Percentiles rank a stretch among this genome's conserved stretches.
phyloP scores from a whole-genome alignment of 1,140 invertebrate species.

The Zaprionus ornatus region DNA sequence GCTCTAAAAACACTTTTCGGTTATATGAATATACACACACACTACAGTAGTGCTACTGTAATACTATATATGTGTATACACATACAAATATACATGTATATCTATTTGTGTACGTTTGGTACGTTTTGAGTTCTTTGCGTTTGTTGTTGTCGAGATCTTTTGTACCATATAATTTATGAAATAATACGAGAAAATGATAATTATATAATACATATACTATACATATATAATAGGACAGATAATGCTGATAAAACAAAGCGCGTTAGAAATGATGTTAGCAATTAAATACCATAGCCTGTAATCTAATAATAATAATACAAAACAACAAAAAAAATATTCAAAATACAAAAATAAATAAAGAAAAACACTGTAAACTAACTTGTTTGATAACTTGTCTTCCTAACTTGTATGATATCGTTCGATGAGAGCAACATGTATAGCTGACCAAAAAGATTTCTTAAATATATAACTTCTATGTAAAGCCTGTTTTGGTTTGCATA shows the following conservation, averaged over 20 bases:
- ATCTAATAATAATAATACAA: slow-evolving; percentile 54
- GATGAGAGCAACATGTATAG: too few species aligned
- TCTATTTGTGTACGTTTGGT: background rate
- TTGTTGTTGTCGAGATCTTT: slow-evolving; percentile 40
- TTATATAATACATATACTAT: slow-evolving; percentile 31
- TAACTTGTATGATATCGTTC: background rate
- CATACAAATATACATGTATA: slow-evolving; percentile 2
- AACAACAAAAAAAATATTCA: slow-evolving; percentile 66
- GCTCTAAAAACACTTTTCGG: slow-evolving; percentile 70
- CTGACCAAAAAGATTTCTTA: too few species aligned
- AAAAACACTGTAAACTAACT: background rate
- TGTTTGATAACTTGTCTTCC: background rate
- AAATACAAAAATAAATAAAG: slow-evolving; percentile 25
- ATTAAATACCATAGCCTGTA: slow-evolving; percentile 64
- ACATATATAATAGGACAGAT: slow-evolving; percentile 32
- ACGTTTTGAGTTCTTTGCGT: slow-evolving; percentile 27
- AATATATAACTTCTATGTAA: too few species aligned
- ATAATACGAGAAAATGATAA: slow-evolving; percentile 34
- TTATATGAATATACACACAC: slow-evolving; percentile 26
- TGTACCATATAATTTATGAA: slow-evolving; percentile 53
- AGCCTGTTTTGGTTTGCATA: too few species aligned
- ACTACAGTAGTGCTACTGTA: slow-evolving; percentile 1
- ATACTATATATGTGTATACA: slow-evolving; percentile 23
- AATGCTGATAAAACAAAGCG: slow-evolving; percentile 29
- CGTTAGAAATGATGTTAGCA: slow-evolving; percentile 59